Percentiles rank a stretch among this genome's conserved stretches.
Evolutionary conservation across 2,797 vertebrate species (phyloP).

Genomic region (Buphagus erythrorhynchus): DNA sequence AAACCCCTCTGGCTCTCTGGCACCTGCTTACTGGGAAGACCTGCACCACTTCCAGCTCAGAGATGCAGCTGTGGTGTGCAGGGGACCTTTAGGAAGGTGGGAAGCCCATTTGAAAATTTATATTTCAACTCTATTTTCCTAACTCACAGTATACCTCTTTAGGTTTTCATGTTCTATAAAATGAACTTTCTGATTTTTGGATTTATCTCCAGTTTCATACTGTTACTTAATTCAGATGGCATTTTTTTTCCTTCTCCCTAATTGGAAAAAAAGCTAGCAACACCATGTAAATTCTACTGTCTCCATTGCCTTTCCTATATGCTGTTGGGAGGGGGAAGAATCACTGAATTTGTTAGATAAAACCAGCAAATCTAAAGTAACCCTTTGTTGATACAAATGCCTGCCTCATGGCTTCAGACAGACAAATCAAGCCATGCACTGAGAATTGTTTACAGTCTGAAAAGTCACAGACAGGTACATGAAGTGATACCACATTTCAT

Average conservation of each 20-base stretch:
- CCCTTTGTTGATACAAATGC: background rate
- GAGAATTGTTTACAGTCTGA: conserved; percentile 21
- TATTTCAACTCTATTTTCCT: background rate
- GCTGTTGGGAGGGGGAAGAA: background rate
- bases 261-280: background rate
- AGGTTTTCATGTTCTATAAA: background rate
- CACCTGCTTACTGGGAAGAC: background rate
- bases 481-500: conserved; percentile 13
- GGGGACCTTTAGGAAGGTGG: background rate
- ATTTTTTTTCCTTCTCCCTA: background rate
- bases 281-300: background rate
- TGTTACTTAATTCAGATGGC: background rate
- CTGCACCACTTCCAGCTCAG: background rate
- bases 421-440: background rate
- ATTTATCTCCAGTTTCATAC: background rate
- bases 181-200: background rate
- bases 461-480: conserved; percentile 40
- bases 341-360: background rate
- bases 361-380: background rate
- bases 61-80: background rate
- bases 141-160: background rate
- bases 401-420: background rate
- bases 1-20: background rate
- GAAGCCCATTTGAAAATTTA: background rate
- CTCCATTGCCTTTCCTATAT: background rate